Conservation (phyloP, 2,888 invertebrate species). For the Cosmopolites sordidus region DNA sequence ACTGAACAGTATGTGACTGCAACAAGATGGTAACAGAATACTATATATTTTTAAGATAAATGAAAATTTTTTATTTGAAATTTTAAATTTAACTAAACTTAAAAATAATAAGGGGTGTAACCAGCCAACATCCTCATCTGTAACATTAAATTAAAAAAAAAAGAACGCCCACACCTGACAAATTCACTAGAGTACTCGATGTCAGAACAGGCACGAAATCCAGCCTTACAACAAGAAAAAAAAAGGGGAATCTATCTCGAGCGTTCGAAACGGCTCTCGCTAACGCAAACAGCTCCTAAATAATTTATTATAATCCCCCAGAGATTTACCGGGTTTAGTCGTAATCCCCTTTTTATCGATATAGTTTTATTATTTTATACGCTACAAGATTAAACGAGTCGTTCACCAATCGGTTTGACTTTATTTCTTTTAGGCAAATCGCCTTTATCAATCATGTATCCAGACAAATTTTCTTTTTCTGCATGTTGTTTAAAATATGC, state of each 20-base stretch:
- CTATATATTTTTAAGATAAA: too few relatives aligned
- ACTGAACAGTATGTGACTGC: too few relatives aligned
- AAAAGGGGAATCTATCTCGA: not conserved
- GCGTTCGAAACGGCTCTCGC: not conserved
- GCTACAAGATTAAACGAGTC: not conserved
- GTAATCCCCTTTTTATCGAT: constrained; percentile 1
- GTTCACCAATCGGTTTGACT: too few relatives aligned
- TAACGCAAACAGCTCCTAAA: not conserved
- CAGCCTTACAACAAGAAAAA: not conserved
- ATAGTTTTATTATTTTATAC: constrained; percentile 6
- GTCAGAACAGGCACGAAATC: not conserved
- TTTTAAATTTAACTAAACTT: too few relatives aligned
- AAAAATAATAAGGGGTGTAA: too few relatives aligned
- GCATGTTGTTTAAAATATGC: too few relatives aligned
- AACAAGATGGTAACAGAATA: too few relatives aligned
- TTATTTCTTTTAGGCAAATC: too few relatives aligned
- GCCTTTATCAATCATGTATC: too few relatives aligned
- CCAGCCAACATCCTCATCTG: too few relatives aligned
- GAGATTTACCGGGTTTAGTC: not conserved
- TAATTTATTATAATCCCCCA: constrained; percentile 1
- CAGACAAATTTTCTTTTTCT: too few relatives aligned
- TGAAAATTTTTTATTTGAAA: too few relatives aligned
- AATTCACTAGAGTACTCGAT: not conserved
- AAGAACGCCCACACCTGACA: not conserved
- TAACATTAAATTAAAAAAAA: not conserved